Percentiles rank a stretch among this genome's conserved stretches.
These are phyloP conservation scores for Litoditis marina DNA, from an alignment of 2,888 invertebrate genomes.

Conservation along the genomic window DNA sequence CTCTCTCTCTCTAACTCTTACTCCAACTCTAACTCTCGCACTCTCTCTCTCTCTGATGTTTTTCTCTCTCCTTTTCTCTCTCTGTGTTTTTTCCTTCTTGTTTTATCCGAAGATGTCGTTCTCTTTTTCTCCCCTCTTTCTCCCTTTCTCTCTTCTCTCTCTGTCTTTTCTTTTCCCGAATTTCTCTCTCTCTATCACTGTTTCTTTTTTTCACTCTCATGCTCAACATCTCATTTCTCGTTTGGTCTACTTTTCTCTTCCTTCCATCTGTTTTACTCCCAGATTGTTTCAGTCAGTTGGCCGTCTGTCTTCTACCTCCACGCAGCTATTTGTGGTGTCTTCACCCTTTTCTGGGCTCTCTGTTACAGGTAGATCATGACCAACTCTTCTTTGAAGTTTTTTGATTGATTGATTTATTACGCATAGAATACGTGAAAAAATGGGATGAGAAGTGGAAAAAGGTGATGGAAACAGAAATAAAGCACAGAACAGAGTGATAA, in stretches of 20 bases:
- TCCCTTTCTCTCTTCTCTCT: neutral
- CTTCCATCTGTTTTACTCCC: neutral
- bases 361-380: slow-evolving; percentile 27
- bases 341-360: slow-evolving; percentile 35
- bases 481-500: too few species aligned
- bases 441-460: too few species aligned
- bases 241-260: too few species aligned
- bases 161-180: neutral
- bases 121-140: neutral
- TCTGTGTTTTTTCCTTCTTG: neutral
- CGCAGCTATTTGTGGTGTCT: slow-evolving; percentile 29
- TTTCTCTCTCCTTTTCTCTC: neutral
- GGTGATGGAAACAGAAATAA: too few species aligned
- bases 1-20: neutral
- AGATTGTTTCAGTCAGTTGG: slow-evolving; percentile 44
- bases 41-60: neutral
- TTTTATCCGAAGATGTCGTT: too few species aligned
- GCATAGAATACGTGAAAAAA: too few species aligned
- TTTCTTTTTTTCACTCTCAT: too few species aligned
- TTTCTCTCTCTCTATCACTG: too few species aligned
- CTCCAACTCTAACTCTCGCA: neutral
- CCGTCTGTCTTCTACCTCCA: slow-evolving; percentile 47
- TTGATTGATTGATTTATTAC: too few species aligned
- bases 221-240: too few species aligned
- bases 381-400: too few species aligned